Evolutionary conservation across 1,140 invertebrate species (phyloP).

Genomic region (Drosophila malerkotliana): DNA sequence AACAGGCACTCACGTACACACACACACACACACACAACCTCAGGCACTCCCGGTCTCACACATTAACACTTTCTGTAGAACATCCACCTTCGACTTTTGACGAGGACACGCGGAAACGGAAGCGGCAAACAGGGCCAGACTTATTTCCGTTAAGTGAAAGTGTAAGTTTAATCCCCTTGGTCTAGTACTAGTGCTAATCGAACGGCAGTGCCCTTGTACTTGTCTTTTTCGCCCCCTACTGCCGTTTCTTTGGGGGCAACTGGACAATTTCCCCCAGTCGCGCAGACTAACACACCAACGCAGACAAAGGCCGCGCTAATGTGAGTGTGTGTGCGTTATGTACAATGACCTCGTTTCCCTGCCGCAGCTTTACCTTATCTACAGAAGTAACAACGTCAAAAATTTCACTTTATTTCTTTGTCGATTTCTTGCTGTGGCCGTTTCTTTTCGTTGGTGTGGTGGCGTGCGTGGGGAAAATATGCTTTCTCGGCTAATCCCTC

Average conservation of each 20-base stretch:
- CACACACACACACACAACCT: constrained; percentile 11
- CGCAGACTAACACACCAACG: background rate
- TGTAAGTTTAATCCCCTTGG: constrained; percentile 55
- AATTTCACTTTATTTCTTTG: constrained; percentile 75
- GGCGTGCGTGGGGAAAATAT: background rate
- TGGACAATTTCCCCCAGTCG: constrained; percentile 34
- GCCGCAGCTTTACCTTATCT: constrained; percentile 18
- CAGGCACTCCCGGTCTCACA: background rate
- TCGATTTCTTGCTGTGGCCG: constrained; percentile 44
- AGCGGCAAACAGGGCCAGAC: constrained; percentile 37
- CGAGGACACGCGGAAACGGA: constrained; percentile 58
- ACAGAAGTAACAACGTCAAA: constrained; percentile 59
- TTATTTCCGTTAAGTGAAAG: constrained; percentile 69
- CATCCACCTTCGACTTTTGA: constrained; percentile 26
- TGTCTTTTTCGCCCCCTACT: constrained; percentile 6
- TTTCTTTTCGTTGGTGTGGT: constrained; percentile 11
- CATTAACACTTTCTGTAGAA: background rate
- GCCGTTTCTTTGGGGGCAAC: constrained; percentile 1
- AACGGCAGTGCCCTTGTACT: constrained; percentile 5
- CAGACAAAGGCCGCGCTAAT: background rate
- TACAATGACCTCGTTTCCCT: constrained; percentile 69
- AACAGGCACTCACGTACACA: constrained; percentile 36
- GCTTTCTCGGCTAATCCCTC: constrained; percentile 1
- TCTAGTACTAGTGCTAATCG: constrained; percentile 4
- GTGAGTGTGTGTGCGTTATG: constrained; percentile 25